Conservation (phyloP, 2,113 vertebrate genomes). For the Petroica traversi region DNA sequence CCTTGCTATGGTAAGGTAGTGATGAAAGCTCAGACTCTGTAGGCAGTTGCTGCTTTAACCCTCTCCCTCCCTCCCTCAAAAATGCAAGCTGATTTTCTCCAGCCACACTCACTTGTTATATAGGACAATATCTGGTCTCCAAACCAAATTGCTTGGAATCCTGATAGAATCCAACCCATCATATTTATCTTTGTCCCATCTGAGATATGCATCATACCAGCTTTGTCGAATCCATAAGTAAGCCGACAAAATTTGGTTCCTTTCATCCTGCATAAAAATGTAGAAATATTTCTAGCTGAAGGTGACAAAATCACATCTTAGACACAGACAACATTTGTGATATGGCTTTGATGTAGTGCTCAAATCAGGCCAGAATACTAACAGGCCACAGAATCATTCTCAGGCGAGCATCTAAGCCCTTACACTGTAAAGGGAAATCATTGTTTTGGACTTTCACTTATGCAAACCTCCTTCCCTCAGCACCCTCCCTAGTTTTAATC, state of each 20-base stretch:
- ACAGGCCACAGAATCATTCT: not conserved
- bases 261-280: slow-evolving; percentile 84
- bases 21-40: not conserved
- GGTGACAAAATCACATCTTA: not conserved
- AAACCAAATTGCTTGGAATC: slow-evolving; percentile 92
- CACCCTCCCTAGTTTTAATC: not conserved
- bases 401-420: not conserved
- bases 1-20: not conserved
- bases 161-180: slow-evolving; percentile 94
- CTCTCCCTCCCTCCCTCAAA: not conserved
- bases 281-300: not conserved
- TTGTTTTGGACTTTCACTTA: not conserved
- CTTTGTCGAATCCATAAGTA: slow-evolving; percentile 95
- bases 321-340: not conserved
- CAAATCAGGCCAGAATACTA: not conserved
- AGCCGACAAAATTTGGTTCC: slow-evolving; percentile 92
- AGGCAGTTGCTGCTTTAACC: not conserved
- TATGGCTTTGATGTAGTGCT: not conserved
- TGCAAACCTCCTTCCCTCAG: not conserved
- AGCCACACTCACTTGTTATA: slow-evolving; percentile 90
- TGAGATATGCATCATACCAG: slow-evolving; percentile 91
- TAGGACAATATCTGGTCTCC: slow-evolving; percentile 96
- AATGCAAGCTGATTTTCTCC: not conserved
- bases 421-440: not conserved
- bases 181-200: slow-evolving; percentile 92